These are phyloP conservation scores for Cerceris rybyensis DNA, from an alignment of 2,888 invertebrate genomes.

Conservation along the genomic window DNA sequence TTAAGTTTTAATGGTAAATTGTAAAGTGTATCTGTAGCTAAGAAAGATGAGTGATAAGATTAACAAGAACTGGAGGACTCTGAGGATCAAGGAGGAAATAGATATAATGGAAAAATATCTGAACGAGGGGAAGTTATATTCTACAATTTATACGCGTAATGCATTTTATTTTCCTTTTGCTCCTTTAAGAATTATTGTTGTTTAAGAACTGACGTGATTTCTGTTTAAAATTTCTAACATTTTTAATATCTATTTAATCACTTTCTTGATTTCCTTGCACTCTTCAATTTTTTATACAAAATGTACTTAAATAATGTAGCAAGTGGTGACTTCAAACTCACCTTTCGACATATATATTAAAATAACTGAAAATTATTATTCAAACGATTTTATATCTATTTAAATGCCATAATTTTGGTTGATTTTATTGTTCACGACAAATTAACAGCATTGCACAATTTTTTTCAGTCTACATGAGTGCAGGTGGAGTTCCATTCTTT, in stretches of 20 bases:
- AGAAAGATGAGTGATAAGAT: conserved; percentile 1
- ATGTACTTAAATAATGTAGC: too few species aligned
- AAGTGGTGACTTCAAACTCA: too few species aligned
- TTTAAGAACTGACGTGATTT: too few species aligned
- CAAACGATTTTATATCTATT: neutral
- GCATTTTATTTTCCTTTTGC: neutral
- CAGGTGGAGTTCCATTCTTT: neutral
- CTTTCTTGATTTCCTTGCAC: too few species aligned
- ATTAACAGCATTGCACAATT: neutral
- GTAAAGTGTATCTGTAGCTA: neutral
- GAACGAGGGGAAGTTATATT: neutral
- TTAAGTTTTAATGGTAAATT: neutral
- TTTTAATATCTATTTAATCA: too few species aligned
- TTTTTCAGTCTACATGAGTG: conserved; percentile 1
- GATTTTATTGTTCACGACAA: neutral
- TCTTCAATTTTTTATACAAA: too few species aligned
- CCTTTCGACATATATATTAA: too few species aligned
- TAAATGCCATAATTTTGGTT: too few species aligned
- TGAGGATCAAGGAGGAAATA: conserved; percentile 1
- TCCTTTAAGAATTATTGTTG: too few species aligned
- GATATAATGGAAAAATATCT: conserved; percentile 19
- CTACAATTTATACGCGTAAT: conserved; percentile 8
- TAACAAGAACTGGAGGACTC: neutral
- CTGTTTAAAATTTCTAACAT: too few species aligned
- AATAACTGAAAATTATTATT: too few species aligned